These are phyloP conservation scores for Campoletis raptor DNA, from an alignment of 2,888 invertebrate genomes.

Conservation along the genomic window DNA sequence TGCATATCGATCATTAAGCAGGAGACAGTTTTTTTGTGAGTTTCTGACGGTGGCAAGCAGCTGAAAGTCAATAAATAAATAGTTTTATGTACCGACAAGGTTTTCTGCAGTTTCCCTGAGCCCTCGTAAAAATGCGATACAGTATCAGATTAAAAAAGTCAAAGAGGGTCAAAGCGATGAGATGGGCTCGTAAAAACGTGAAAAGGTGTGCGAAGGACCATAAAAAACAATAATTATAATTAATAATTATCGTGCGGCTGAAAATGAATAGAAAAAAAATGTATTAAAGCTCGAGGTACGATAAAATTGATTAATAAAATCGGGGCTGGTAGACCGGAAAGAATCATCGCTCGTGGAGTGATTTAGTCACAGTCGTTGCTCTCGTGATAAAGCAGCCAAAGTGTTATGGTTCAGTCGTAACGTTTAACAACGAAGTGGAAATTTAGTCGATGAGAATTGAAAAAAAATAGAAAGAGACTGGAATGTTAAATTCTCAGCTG, in stretches of 20 bases:
- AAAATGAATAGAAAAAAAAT: neutral
- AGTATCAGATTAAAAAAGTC: too few relatives aligned
- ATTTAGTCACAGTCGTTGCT: conserved; percentile 31
- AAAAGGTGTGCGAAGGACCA: too few relatives aligned
- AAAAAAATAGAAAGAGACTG: conserved; percentile 3
- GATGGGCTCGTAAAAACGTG: too few relatives aligned
- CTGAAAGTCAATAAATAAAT: too few relatives aligned
- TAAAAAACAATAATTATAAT: too few relatives aligned
- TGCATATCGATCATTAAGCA: too few relatives aligned
- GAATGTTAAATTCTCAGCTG: conserved; percentile 29
- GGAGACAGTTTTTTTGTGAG: too few relatives aligned
- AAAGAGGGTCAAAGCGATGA: too few relatives aligned
- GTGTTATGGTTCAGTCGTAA: neutral
- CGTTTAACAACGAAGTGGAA: neutral
- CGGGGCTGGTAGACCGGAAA: neutral
- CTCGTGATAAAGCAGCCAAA: conserved; percentile 4
- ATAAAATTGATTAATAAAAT: conserved; percentile 25
- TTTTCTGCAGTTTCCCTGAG: too few relatives aligned
- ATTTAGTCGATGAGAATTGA: neutral
- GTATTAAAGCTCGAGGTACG: neutral
- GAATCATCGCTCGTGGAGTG: conserved; percentile 7
- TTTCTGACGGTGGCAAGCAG: too few relatives aligned
- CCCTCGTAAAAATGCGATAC: too few relatives aligned
- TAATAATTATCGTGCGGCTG: neutral
- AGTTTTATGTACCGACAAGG: too few relatives aligned